A percentile compares a stretch with the other conserved stretches of the same genome.
phyloP scores from a whole-genome alignment of 2,888 invertebrate genomes.

The Tipula unca region DNA sequence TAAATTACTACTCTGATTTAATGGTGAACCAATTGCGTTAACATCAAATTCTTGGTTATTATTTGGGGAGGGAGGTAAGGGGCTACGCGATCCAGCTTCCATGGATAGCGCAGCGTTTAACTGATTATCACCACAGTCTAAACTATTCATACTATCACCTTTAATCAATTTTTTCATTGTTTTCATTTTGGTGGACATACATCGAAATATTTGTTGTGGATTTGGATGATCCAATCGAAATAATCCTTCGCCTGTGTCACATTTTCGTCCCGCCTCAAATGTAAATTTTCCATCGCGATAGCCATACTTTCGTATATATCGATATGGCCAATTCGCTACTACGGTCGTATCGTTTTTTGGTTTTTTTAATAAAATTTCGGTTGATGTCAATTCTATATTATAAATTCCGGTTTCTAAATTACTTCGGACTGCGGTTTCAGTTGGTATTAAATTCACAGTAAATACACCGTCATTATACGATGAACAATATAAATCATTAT shows the following conservation, averaged over 20 bases:
- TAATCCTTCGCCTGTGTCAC: slow-evolving; percentile 75
- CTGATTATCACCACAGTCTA: slow-evolving; percentile 66
- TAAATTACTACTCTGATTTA: slow-evolving; percentile 36
- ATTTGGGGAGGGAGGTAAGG: slow-evolving; percentile 58
- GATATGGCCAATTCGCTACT: slow-evolving; percentile 72
- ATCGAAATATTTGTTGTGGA: slow-evolving; percentile 74
- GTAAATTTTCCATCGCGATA: slow-evolving; percentile 78
- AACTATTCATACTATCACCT: slow-evolving; percentile 54
- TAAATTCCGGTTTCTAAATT: slow-evolving; percentile 63
- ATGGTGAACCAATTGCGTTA: neutral
- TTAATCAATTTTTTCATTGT: slow-evolving; percentile 75
- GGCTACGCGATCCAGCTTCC: slow-evolving; percentile 75
- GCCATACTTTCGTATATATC: slow-evolving; percentile 76
- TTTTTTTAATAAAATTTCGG: slow-evolving; percentile 62
- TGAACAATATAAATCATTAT: slow-evolving; percentile 81
- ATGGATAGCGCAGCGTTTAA: slow-evolving; percentile 65
- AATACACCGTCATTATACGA: slow-evolving; percentile 71
- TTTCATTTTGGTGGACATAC: slow-evolving; percentile 75
- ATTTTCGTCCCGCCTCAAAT: slow-evolving; percentile 81
- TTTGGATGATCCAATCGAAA: slow-evolving; percentile 74
- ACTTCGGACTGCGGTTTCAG: slow-evolving; percentile 70
- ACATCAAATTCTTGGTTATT: slow-evolving; percentile 36
- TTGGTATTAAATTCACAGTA: slow-evolving; percentile 65
- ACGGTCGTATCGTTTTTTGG: slow-evolving; percentile 50
- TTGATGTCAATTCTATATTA: slow-evolving; percentile 62